These are phyloP conservation scores for Halisarca cf. caerulea DNA, from an alignment of 37 sponge, comb jelly and placozoan genomes.

Conservation along the genomic window DNA sequence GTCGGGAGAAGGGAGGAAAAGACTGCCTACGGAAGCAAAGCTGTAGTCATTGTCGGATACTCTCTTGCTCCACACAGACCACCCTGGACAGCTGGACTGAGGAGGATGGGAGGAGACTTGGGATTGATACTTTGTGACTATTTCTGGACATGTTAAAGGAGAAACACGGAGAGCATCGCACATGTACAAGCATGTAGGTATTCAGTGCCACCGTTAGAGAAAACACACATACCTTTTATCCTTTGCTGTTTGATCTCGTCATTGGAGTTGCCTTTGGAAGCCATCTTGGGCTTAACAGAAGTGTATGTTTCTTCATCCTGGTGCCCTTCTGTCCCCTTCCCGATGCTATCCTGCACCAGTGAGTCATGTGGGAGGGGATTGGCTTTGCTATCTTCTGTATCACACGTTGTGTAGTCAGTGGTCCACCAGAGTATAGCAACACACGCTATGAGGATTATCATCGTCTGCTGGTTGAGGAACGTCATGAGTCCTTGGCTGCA, in stretches of 20 bases:
- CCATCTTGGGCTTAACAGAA: too few species aligned
- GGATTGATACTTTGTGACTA: background rate
- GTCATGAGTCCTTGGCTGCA: too few species aligned
- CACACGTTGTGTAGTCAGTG: background rate
- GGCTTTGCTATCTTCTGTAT: background rate
- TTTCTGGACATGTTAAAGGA: too few species aligned
- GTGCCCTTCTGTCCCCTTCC: too few species aligned
- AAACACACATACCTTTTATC: background rate
- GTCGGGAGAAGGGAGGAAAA: background rate
- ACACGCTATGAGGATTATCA: background rate
- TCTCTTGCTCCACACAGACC: background rate
- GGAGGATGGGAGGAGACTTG: background rate
- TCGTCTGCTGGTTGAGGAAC: background rate
- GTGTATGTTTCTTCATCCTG: too few species aligned
- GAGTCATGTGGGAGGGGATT: background rate
- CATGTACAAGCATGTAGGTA: too few species aligned
- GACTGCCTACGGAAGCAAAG: background rate
- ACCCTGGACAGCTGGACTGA: background rate
- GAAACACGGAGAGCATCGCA: too few species aligned
- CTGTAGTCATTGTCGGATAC: background rate
- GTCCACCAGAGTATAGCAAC: background rate
- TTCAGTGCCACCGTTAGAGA: background rate
- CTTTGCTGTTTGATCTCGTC: background rate
- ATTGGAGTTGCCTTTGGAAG: background rate
- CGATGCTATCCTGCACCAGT: background rate